Percentiles rank a stretch among this genome's conserved stretches.
Evolutionary conservation across 1,140 invertebrate genomes (phyloP).

Genomic region (Drosophila serrata): DNA sequence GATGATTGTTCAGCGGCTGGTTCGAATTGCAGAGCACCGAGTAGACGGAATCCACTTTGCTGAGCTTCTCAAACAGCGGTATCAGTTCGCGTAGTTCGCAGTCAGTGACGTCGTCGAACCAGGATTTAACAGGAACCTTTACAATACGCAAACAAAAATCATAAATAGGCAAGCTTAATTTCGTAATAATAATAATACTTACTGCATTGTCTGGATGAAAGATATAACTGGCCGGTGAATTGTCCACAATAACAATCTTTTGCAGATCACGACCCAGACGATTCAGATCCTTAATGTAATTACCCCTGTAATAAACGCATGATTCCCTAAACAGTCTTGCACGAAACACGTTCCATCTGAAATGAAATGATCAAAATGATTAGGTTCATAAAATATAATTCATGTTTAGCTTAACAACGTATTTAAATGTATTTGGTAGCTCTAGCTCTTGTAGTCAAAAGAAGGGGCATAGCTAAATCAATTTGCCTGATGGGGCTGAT

Average conservation of each 20-base stretch:
- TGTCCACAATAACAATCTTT: conserved; percentile 99
- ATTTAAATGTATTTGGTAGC: no score
- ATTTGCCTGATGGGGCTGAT: no score
- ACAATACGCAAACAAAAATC: conserved; percentile 2
- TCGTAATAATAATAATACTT: conserved; percentile 86
- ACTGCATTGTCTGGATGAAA: conserved; percentile 99
- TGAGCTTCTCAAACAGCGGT: conserved; percentile 97
- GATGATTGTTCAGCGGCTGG: conserved; percentile 90
- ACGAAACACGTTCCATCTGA: conserved; percentile 98
- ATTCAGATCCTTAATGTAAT: conserved; percentile 99
- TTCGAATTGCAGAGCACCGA: conserved; percentile 96
- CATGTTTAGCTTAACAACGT: no score
- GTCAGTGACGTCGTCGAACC: conserved; percentile 99
- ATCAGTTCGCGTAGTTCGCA: conserved; percentile 97
- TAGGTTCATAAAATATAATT: neutral
- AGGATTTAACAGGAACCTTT: conserved; percentile 97
- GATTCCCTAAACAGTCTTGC: conserved; percentile 99
- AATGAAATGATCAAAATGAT: conserved; percentile 6
- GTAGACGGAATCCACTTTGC: conserved; percentile 97
- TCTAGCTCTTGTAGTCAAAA: no score
- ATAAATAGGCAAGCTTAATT: neutral
- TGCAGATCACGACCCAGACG: conserved; percentile 98
- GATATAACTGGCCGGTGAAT: conserved; percentile 99
- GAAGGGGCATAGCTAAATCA: neutral
- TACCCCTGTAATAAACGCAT: conserved; percentile 99